Percentiles rank a stretch among this genome's conserved stretches.
Evolutionary conservation across 2,888 invertebrate species (phyloP).

Genomic region (Leptogaster cylindrica): DNA sequence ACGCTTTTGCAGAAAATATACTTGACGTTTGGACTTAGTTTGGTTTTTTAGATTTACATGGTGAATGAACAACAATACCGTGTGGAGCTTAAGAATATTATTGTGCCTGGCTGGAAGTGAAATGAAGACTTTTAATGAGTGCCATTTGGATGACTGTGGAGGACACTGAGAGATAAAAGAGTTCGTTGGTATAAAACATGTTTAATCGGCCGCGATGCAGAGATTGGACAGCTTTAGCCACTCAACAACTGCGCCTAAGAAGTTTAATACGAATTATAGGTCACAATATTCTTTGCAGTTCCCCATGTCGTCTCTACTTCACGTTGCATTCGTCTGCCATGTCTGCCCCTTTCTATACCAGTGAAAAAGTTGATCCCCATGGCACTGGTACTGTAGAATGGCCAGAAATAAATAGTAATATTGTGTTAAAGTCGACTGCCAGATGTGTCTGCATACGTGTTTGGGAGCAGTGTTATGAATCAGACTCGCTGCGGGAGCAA

Average conservation of each 20-base stretch:
- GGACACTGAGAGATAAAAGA: not conserved
- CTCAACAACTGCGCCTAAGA: conserved; percentile 83
- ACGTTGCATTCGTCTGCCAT: conserved; percentile 81
- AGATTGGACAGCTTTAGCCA: conserved; percentile 80
- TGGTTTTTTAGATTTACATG: too few relatives aligned
- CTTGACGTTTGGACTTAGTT: too few relatives aligned
- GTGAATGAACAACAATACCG: too few relatives aligned
- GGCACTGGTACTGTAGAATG: conserved; percentile 79
- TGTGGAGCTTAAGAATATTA: too few relatives aligned
- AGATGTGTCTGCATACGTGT: conserved; percentile 59
- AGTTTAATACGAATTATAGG: conserved; percentile 79
- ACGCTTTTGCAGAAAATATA: too few relatives aligned
- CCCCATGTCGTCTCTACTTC: conserved; percentile 71
- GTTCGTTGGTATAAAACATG: not conserved
- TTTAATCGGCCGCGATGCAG: conserved; percentile 70
- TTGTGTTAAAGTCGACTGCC: conserved; percentile 63
- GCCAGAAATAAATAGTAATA: conserved; percentile 77
- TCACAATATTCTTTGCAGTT: conserved; percentile 64
- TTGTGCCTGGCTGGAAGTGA: too few relatives aligned
- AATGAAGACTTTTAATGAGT: too few relatives aligned
- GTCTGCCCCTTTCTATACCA: conserved; percentile 84
- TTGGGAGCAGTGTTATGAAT: conserved; percentile 54
- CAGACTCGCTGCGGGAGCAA: not conserved
- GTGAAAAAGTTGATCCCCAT: conserved; percentile 72
- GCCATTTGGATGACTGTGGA: not conserved